Conservation (phyloP, 2,888 invertebrate genomes). For the Habrosyne pyritoides region DNA sequence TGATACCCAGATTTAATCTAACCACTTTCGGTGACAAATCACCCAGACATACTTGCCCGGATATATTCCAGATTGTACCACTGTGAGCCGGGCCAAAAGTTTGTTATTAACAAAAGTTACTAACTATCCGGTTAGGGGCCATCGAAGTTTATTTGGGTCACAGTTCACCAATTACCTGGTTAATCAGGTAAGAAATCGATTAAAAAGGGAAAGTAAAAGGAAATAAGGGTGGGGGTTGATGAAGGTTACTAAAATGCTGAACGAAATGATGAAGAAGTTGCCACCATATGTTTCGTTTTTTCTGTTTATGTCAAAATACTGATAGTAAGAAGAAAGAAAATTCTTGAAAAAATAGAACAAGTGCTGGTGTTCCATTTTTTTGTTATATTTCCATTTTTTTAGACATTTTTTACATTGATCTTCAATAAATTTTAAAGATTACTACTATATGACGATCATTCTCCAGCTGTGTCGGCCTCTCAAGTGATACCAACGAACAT, state of each 20-base stretch:
- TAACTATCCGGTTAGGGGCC: slow-evolving; percentile 18
- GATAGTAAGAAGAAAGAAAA: too few species aligned
- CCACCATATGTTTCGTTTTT: too few species aligned
- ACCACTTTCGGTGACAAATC: slow-evolving; percentile 51
- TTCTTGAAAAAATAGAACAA: too few species aligned
- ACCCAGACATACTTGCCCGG: slow-evolving; percentile 9
- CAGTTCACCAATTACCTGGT: slow-evolving; percentile 16
- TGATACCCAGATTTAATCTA: slow-evolving; percentile 38
- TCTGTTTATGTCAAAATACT: too few species aligned
- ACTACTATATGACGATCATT: too few species aligned
- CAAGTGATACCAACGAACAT: too few species aligned
- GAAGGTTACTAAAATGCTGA: background rate
- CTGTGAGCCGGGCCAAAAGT: slow-evolving; percentile 36
- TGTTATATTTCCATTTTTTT: too few species aligned
- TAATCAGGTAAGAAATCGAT: slow-evolving; percentile 9
- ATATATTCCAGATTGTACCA: slow-evolving; percentile 12
- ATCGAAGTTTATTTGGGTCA: background rate
- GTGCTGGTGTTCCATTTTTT: too few species aligned
- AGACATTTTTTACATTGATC: too few species aligned
- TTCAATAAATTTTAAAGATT: too few species aligned
- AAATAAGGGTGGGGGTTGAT: background rate
- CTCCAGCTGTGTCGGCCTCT: too few species aligned
- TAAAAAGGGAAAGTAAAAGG: background rate
- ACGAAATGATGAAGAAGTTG: too few species aligned
- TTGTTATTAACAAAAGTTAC: slow-evolving; percentile 48